Evolutionary conservation across 2,888 invertebrate genomes (phyloP).

Genomic region (Sphinx pinastri): DNA sequence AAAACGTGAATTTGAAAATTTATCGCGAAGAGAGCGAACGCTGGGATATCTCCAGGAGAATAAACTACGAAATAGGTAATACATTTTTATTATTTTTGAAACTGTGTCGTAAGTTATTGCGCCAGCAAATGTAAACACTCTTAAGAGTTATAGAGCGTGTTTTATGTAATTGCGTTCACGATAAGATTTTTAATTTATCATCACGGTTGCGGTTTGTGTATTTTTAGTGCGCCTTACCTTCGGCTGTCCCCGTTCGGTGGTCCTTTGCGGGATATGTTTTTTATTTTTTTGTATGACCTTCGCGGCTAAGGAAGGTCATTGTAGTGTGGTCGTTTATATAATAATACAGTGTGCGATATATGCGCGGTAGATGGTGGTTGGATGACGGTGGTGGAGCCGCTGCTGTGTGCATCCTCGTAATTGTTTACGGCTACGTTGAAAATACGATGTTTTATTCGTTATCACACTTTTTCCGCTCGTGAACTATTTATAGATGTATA

Average conservation of each 20-base stretch:
- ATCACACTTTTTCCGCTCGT: conserved; percentile 41
- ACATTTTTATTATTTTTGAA: neutral
- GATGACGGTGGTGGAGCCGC: conserved; percentile 47
- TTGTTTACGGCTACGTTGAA: conserved; percentile 45
- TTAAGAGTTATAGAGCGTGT: neutral
- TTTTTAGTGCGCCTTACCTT: conserved; percentile 38
- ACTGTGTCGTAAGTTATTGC: neutral
- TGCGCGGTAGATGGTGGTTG: conserved; percentile 48
- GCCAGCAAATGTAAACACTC: conserved; percentile 32
- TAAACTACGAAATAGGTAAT: neutral
- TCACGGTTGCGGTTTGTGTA: conserved; percentile 30
- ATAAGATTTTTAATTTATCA: neutral
- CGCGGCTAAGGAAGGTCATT: conserved; percentile 68
- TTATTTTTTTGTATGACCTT: conserved; percentile 63
- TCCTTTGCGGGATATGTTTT: conserved; percentile 34
- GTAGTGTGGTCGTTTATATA: conserved; percentile 66
- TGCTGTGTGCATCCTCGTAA: conserved; percentile 43
- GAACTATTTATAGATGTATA: conserved; percentile 22
- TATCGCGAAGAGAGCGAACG: conserved; percentile 37
- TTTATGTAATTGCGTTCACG: conserved; percentile 4
- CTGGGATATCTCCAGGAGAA: conserved; percentile 29
- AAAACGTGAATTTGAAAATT: conserved; percentile 51
- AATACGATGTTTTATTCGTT: conserved; percentile 49
- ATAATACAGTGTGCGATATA: conserved; percentile 25
- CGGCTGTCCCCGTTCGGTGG: conserved; percentile 35